Evolutionary conservation across 2,113 vertebrate species (phyloP).

Genomic region (Deroptyus accipitrinus): DNA sequence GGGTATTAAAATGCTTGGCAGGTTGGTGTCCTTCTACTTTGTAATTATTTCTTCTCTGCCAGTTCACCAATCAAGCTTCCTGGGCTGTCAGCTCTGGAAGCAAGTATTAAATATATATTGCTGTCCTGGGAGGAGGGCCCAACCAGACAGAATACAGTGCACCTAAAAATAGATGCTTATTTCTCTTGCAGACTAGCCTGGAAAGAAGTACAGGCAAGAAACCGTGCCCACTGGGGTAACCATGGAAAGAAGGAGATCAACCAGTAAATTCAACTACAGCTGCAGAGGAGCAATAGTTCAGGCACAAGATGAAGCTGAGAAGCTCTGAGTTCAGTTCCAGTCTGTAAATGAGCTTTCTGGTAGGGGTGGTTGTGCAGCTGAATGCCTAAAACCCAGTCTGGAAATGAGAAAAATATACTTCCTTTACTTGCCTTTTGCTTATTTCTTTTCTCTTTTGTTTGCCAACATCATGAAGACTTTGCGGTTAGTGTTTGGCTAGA

Average conservation of each 20-base stretch:
- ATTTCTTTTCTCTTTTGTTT: background rate
- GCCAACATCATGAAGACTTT: background rate
- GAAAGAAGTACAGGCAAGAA: background rate
- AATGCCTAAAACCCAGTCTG: background rate
- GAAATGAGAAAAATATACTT: background rate
- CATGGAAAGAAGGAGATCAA: background rate
- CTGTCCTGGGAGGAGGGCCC: constrained; percentile 8
- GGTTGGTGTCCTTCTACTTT: background rate
- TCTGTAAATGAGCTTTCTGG: background rate
- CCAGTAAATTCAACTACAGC: background rate
- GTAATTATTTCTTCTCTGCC: background rate
- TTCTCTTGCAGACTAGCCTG: constrained; percentile 23
- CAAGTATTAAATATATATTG: constrained; percentile 31
- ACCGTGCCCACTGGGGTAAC: background rate
- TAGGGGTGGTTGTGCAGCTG: background rate
- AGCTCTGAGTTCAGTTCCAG: background rate
- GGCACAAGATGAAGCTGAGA: background rate
- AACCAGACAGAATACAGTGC: background rate
- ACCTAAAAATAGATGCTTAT: constrained; percentile 47
- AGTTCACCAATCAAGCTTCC: constrained; percentile 10
- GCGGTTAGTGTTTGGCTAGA: background rate
- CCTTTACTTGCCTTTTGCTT: background rate
- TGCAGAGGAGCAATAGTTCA: background rate
- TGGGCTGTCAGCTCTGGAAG: constrained; percentile 24
- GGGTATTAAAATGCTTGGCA: background rate